phyloP scores from a whole-genome alignment of 2,113 vertebrate genomes.

The Bufo gargarizans region DNA sequence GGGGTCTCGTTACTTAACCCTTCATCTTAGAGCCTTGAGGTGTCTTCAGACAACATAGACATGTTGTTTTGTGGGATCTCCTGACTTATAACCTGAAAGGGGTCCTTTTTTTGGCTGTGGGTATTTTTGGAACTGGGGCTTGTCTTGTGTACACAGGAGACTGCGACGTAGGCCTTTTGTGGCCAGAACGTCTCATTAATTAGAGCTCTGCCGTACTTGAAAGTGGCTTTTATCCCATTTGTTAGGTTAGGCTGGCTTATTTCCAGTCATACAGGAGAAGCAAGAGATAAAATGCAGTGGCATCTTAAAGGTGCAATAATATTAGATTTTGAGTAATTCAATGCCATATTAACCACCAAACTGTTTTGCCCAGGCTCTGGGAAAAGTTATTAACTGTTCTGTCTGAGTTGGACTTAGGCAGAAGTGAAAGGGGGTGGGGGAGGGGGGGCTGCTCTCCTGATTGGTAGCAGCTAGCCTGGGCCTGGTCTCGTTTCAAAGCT shows the following conservation, averaged over 20 bases:
- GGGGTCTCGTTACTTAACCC: not conserved
- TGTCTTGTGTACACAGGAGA: not conserved
- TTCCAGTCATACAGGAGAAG: not conserved
- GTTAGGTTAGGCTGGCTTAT: not conserved
- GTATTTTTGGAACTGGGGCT: constrained; percentile 41
- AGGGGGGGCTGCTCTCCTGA: no score
- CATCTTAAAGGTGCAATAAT: not conserved
- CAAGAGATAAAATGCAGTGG: no score
- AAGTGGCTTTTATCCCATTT: not conserved
- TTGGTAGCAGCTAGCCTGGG: no score
- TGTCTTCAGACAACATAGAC: constrained; percentile 45
- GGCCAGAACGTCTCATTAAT: constrained; percentile 19
- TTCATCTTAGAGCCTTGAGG: not conserved
- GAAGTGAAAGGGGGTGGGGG: no score
- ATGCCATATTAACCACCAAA: no score
- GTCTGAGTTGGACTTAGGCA: no score
- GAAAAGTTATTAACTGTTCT: no score
- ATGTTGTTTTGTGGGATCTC: constrained; percentile 45
- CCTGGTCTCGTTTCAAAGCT: no score
- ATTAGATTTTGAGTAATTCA: not conserved
- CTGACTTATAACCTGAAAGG: constrained; percentile 29
- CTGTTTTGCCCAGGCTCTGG: no score
- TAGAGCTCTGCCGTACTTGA: constrained; percentile 7
- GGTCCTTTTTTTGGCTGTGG: not conserved
- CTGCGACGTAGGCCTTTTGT: constrained; percentile 3